A percentile compares a stretch with the other conserved stretches of the same genome.
phyloP scores from a whole-genome alignment of 2,113 vertebrate species.

The Apaloderma vittatum region DNA sequence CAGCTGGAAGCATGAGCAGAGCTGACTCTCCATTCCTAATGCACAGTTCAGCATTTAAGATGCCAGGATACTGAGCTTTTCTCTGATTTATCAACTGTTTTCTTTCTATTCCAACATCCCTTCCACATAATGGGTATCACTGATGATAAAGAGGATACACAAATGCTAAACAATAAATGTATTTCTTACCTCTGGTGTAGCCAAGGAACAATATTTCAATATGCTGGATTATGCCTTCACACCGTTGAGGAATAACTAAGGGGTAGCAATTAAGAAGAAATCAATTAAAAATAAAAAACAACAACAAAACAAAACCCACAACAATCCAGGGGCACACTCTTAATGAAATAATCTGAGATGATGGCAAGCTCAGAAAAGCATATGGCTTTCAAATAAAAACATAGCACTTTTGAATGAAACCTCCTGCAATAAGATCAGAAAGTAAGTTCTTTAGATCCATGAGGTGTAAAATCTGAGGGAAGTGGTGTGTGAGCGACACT shows the following conservation, averaged over 20 bases:
- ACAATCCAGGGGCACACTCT: neutral
- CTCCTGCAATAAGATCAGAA: neutral
- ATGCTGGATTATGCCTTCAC: neutral
- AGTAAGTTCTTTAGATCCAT: neutral
- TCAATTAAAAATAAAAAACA: neutral
- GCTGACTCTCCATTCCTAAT: neutral
- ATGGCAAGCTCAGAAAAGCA: neutral
- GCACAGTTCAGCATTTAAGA: neutral
- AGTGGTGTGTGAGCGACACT: neutral
- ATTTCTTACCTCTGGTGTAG: neutral
- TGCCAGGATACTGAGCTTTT: neutral
- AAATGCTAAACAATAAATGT: neutral
- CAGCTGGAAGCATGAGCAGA: slow-evolving; percentile 18
- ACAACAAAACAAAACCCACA: too few species aligned
- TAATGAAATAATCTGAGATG: neutral
- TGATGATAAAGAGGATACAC: neutral
- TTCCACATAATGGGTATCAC: neutral
- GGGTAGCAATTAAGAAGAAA: neutral
- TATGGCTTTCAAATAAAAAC: neutral
- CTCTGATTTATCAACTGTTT: slow-evolving; percentile 17
- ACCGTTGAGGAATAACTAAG: neutral
- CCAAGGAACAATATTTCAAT: neutral
- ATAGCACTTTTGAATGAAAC: neutral
- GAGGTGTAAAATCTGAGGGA: slow-evolving; percentile 18
- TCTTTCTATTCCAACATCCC: neutral